Base-by-base conservation (phyloP, 2,888 invertebrate species). In the Arge pagana region DNA sequence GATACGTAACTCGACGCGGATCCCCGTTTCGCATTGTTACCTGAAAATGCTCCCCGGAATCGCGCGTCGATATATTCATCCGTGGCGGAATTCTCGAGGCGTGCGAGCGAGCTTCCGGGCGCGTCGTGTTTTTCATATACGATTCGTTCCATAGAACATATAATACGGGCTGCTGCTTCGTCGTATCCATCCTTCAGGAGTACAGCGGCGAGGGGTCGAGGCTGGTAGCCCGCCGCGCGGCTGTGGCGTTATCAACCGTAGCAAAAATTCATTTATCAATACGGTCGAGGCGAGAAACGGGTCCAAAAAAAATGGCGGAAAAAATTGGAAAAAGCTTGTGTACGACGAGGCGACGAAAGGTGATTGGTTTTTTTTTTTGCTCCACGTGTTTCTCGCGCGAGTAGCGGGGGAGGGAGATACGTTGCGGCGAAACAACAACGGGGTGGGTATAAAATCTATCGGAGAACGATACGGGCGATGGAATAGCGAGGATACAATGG, bases 261-360 rank as follows among this genome's bases (percentile, higher is more conserved):
- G 35, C 21, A 13, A 33, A 35, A 45, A 23, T 45, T 16, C 45
- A 23, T 45, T 33, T 45, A 15, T 35, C 30, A 45, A 45, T 33
- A 33, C 23, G 15, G 16, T 26, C 23, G 30, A n/a, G n/a, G n/a
- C n/a, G 21, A 23, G 33, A 45, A 35, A 33, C 23, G 33, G 19
- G 33, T 45, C 33, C 31, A 33, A 45, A 45, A n/a, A n/a, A n/a
- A n/a, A n/a, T n/a, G n/a, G n/a, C n/a, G n/a, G n/a, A n/a, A 33
- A 33, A 45, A 31, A 45, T 26, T 43, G 13, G 7, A 7, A 45
- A 18, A 19, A 18, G 13, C 15, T 24, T 13, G 13, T 15, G 8
- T 19, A 5, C 36, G 36, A 37, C 10, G 40, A 11, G 39, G 33
- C 33, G 33, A 16, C 6, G 21, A 23, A 13, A 19, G 40, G 40